These are phyloP conservation scores for Netta rufina DNA, from an alignment of 2,797 vertebrate genomes.

Conservation along the genomic window DNA sequence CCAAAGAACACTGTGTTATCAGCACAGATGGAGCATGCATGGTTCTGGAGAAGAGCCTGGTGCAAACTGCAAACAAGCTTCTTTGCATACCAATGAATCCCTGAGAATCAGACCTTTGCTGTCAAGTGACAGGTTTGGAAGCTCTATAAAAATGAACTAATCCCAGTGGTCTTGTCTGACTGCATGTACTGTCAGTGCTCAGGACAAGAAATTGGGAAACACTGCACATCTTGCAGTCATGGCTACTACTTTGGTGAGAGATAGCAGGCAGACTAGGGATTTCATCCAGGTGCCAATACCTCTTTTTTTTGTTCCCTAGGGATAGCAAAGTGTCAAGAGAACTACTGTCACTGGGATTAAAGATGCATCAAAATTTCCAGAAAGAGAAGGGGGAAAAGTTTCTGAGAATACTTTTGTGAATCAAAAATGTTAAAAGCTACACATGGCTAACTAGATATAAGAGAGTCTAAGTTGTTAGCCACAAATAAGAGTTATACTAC, in stretches of 20 bases:
- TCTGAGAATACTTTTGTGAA: background rate
- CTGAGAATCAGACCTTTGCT: conserved; percentile 76
- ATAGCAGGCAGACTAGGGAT: background rate
- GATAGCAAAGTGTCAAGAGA: background rate
- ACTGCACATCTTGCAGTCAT: background rate
- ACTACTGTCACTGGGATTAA: background rate
- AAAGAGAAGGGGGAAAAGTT: background rate
- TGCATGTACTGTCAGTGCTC: conserved; percentile 71
- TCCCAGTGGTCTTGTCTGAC: conserved; percentile 75
- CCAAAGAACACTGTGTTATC: conserved; percentile 86
- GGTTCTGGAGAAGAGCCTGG: conserved; percentile 83
- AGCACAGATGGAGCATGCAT: conserved; percentile 84
- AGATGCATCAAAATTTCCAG: background rate
- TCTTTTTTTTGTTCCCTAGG: background rate
- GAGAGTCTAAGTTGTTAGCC: background rate
- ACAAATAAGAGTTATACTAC: background rate
- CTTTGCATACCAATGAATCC: conserved; percentile 84
- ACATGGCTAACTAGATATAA: background rate
- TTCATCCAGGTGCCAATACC: background rate
- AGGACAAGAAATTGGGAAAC: conserved; percentile 61
- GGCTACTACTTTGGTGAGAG: conserved; percentile 36
- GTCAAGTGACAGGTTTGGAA: conserved; percentile 78
- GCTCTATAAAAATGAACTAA: conserved; percentile 70
- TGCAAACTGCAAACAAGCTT: conserved; percentile 79
- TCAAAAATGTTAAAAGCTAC: background rate